Conservation (phyloP, 2,797 vertebrate species). For the Pipistrellus pygmaeus region DNA sequence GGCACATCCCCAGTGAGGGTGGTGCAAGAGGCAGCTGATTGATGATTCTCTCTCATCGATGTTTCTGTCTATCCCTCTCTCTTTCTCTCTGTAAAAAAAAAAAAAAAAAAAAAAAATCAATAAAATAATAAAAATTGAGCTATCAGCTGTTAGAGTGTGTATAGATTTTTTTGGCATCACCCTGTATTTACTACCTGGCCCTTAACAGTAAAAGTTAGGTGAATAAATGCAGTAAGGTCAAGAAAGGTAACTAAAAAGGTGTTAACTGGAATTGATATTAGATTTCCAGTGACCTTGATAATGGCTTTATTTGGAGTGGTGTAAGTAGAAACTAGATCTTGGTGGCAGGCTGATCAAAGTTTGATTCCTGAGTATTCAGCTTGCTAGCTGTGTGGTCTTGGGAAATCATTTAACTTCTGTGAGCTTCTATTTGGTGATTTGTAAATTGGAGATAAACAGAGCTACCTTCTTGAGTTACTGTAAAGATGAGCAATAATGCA, state of each 20-base stretch:
- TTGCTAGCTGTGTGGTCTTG: neutral
- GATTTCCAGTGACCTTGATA: neutral
- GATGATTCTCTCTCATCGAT: too few species aligned
- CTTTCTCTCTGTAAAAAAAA: too few species aligned
- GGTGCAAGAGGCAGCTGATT: too few species aligned
- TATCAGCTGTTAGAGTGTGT: too few species aligned
- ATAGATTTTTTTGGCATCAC: too few species aligned
- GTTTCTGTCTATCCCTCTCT: too few species aligned
- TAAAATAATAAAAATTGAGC: too few species aligned
- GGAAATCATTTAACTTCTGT: neutral
- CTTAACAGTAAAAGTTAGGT: neutral
- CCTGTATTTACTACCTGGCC: neutral
- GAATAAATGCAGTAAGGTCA: neutral
- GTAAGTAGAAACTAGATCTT: conserved; percentile 18
- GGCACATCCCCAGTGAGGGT: too few species aligned
- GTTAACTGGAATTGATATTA: neutral
- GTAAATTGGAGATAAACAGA: neutral
- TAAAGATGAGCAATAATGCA: neutral
- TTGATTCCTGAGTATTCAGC: neutral
- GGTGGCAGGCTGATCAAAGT: neutral
- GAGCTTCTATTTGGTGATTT: neutral
- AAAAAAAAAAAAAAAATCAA: too few species aligned
- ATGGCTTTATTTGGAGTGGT: neutral
- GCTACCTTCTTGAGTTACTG: neutral
- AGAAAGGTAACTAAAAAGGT: neutral